These are phyloP conservation scores for Cotesia congregata DNA, from an alignment of 2,888 invertebrate genomes.

Conservation along the genomic window DNA sequence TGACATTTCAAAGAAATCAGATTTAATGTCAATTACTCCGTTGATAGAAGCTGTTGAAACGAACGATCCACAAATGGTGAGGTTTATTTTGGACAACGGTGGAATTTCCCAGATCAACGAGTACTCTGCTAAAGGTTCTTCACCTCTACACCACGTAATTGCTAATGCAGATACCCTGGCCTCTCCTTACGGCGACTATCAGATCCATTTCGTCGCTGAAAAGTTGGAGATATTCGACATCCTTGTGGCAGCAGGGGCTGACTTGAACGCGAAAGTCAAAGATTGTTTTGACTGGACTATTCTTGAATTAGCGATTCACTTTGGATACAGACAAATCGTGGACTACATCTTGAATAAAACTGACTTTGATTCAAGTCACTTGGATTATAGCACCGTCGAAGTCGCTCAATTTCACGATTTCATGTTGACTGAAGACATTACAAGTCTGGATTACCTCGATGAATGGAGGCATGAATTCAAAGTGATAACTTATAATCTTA, in stretches of 20 bases:
- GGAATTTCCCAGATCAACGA: not conserved
- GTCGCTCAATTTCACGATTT: not conserved
- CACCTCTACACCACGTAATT: not conserved
- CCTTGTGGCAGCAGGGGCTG: not conserved
- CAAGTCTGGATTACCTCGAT: not conserved
- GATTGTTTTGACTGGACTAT: not conserved
- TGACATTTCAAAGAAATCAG: not conserved
- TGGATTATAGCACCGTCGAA: not conserved
- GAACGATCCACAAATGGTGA: not conserved
- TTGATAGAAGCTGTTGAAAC: not conserved
- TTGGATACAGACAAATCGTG: not conserved
- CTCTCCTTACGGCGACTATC: not conserved
- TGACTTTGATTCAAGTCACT: not conserved
- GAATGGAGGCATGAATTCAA: not conserved
- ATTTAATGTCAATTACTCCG: not conserved
- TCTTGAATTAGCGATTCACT: not conserved
- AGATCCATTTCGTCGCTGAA: not conserved
- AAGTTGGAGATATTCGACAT: not conserved
- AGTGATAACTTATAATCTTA: not conserved
- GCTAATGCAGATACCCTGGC: not conserved
- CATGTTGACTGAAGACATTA: not conserved
- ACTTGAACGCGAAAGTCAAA: not conserved
- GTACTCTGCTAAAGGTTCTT: not conserved
- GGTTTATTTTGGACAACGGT: not conserved
- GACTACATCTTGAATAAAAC: not conserved